Base-by-base conservation (phyloP, 2,888 invertebrate genomes). In the Synergus umbraculus region DNA sequence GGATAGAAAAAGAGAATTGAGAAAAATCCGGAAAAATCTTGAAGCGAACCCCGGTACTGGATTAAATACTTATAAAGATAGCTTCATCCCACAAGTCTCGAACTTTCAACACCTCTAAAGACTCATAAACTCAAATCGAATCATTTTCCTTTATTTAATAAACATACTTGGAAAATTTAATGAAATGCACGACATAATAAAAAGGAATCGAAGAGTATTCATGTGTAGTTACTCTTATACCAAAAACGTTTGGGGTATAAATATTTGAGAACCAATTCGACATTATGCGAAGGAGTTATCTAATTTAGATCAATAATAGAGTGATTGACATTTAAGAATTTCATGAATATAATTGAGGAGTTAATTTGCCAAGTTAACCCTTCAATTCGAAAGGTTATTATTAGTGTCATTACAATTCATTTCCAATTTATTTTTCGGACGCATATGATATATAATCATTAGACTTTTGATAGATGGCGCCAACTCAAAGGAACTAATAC, bases 401-500 rank as follows among this genome's bases (percentile, higher is more conserved):
- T 41, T 73, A 73, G 49, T 49, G 73, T 54, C 54, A 49, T 69
- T 22, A 69, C 49, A n/a, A 69, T 46, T 49, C 49, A 46, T 69
- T 69, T 69, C 46, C 46, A 69, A 69, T 69, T 69, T 49, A 69
- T 29, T 54, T 73, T 73, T 73, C n/a, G 54, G 54, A 37, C 29
- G 13, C 46, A 49, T 29, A 2, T 22, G 37, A 54, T 49, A 54
- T 73, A 54, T 29, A 69, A 49, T 54, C 29, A 49, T 54, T 15
- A 54, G 15, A 37, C 15, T 49, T 49, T 13, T 73, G 73, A 73
- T 73, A 37, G 54, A 73, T 73, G 73, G 49, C 22, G 15, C 41
- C n/a, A 10, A 37, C 54, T 73, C 54, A 73, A 73, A 73, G 73
- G 37, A 73, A 13, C 73, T 73, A 73, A 73, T 73, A 54, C 73